A percentile compares a stretch with the other conserved stretches of the same genome.
Conservation (phyloP, 2,113 vertebrate genomes). For the Xenotilapia longispinis region DNA sequence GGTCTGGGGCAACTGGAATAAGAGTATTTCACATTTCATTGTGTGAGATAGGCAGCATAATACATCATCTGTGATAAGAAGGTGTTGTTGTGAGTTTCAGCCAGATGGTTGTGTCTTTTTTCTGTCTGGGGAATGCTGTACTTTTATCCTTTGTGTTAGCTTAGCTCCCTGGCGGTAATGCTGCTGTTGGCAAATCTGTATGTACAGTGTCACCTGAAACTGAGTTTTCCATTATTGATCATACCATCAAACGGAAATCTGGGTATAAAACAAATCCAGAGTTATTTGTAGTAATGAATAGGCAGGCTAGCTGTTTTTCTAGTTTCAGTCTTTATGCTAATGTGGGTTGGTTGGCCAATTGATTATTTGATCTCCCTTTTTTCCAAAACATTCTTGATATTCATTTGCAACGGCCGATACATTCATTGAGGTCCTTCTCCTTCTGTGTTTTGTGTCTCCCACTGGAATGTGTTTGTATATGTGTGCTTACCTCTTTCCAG, state of each 20-base stretch:
- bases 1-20: background rate
- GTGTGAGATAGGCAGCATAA: background rate
- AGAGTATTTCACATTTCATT: constrained; percentile 9
- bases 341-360: background rate
- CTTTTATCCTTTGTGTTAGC: background rate
- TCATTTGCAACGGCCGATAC: background rate
- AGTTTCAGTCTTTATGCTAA: background rate
- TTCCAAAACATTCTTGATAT: background rate
- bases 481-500: background rate
- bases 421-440: background rate
- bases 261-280: background rate
- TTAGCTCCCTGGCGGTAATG: background rate
- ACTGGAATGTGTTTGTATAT: background rate
- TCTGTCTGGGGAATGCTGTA: background rate
- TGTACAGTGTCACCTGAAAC: background rate
- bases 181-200: background rate
- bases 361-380: background rate
- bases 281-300: background rate
- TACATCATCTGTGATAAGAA: constrained; percentile 9
- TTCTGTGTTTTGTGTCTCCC: background rate
- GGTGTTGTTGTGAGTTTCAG: background rate
- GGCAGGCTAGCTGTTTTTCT: background rate
- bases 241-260: background rate
- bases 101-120: background rate
- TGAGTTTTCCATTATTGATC: background rate